Evolutionary conservation across 2,113 vertebrate genomes (phyloP), one percentile per base, ranked within the genome.

Genomic region (Brachyistius frenatus): DNA sequence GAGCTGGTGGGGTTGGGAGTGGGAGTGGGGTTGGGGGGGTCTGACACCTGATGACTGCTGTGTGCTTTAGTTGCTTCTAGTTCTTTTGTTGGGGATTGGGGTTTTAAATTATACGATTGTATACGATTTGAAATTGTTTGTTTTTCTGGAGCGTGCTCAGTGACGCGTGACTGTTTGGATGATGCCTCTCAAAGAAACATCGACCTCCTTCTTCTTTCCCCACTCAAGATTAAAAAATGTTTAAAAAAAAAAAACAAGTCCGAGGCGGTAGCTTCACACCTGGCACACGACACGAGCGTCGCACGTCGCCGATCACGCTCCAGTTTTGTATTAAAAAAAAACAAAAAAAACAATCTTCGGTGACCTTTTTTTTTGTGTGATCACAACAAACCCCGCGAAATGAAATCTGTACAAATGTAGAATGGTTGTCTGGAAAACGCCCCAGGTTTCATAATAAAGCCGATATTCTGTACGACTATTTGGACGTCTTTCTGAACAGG

Each of bases 381-480:
- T 74, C 71, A 55, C 23, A 76, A 76, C 33, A 31, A 78, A 80
- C 81, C 92, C 95, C 95, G 91, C 93, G 93, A 89, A 90, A 93
- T 88, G 85, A 89, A 88, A 23, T 88, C 92, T 95, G 94, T 93
- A 92, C 92, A 96, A 94, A 92, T 96, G 95, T 95, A 95, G 95
- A 95, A 92, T 93, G 79, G 73, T 81, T 84, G 94, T 93, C 93
- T 91, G 89, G 93, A 88, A 95, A 95, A 95, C 92, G 93, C 94
- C 93, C 94, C 95, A 94, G 91, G 93, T 97, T 98, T 96, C 94
- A 95, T 95, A 96, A 94, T 96, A 96, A 97, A 98, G 85, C 86
- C 92, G 93, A 93, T 91, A 93, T 97, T 97, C 95, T 98, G 94
- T 96, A 94, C 93, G 94, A 94, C 10, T 68, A 58, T 66, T 47